Conservation (phyloP, 2,888 invertebrate genomes). For the Eulithis prunata region DNA sequence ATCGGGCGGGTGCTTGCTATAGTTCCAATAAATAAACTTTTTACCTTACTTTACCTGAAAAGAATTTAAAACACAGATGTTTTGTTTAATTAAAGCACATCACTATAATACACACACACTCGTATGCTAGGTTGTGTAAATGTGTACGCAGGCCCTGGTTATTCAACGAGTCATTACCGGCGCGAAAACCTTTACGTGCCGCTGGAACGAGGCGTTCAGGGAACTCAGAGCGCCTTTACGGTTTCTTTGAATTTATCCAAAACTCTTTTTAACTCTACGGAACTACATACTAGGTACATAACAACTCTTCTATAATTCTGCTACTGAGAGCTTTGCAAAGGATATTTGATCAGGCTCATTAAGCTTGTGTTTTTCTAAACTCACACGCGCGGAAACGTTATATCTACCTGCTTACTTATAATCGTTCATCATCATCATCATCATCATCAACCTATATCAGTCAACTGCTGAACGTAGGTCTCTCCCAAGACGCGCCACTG, state of each 20-base stretch:
- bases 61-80: too few species aligned
- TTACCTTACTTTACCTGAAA: too few species aligned
- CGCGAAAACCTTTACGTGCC: slow-evolving; percentile 41
- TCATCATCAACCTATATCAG: too few species aligned
- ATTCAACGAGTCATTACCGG: slow-evolving; percentile 45
- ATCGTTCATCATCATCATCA: too few species aligned
- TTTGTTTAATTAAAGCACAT: neutral
- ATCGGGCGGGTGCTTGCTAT: too few species aligned
- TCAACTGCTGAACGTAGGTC: too few species aligned
- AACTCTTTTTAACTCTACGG: slow-evolving; percentile 22
- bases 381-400: slow-evolving; percentile 18
- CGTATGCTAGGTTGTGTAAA: neutral
- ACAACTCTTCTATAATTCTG: slow-evolving; percentile 2
- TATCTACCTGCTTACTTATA: too few species aligned
- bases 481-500: too few species aligned
- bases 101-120: neutral
- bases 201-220: slow-evolving; percentile 31
- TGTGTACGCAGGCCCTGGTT: slow-evolving; percentile 22
- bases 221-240: slow-evolving; percentile 24
- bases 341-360: too few species aligned
- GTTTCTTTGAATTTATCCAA: slow-evolving; percentile 39
- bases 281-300: neutral
- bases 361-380: neutral
- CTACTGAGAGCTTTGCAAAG: neutral
- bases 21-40: too few species aligned